Evolutionary conservation across 2,888 invertebrate genomes (phyloP), one percentile per base, ranked within the genome.

Genomic region (Kryphioiulus occultus): DNA sequence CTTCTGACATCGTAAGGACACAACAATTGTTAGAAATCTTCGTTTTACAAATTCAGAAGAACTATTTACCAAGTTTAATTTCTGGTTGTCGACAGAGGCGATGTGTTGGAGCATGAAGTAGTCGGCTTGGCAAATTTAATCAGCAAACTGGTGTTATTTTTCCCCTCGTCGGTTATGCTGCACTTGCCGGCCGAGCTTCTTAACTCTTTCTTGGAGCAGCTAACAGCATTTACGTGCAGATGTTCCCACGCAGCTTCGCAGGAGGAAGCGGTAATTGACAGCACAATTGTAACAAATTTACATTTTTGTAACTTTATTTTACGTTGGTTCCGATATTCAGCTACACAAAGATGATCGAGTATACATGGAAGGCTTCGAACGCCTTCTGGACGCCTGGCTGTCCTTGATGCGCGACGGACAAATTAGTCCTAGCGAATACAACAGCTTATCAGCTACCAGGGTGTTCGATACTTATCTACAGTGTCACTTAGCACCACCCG

Each of bases 391-490:
- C 90, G 94, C 95, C 0, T 96, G 96, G 95, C 92, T 94, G 84
- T 92, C 93, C 85, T 91, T 95, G 83, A 90, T 95, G 17, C 92
- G 92, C 83, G 92, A 93, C 53, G 90, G 91, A 19, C 92, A 92
- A 42, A 89, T 91, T 86, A 92, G 92, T 88, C 92, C 93, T 19
- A 90, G 91, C 22, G 92, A 92, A 86, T 91, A 92, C 89, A 93
- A 89, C 91, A 92, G 91, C 92, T 92, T 90, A 92, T 92, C 92
- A 87, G 89, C 90, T 84, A 89, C 89, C 19, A 89, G 91, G 88
- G 94, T 97, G 89, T 96, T 97, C 91, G 95, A 96, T 91, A 95
- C 94, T 2, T 97, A 96, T 91, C 92, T 97, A 85, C 95, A 95
- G 90, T 95, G 95, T 90, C 95, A 97, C 91, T 92, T 98, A 89